These are phyloP conservation scores for Conopomorpha cramerella DNA, from an alignment of 1,140 invertebrate genomes.

Conservation along the genomic window DNA sequence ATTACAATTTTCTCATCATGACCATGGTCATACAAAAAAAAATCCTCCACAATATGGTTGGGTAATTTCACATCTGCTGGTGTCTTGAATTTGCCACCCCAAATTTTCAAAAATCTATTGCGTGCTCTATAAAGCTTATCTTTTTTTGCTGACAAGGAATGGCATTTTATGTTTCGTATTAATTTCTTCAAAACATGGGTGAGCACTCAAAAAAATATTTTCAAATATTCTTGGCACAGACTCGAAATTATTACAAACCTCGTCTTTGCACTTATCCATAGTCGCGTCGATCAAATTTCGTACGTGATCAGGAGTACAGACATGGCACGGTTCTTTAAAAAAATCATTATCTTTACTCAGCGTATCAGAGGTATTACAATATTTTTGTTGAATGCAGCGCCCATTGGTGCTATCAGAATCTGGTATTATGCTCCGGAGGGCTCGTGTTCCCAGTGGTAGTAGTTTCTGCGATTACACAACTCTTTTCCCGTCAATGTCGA, in stretches of 20 bases:
- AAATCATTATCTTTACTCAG: constrained; percentile 1
- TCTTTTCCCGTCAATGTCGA: too few relatives aligned
- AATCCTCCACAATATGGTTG: constrained; percentile 1
- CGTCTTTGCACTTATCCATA: constrained; percentile 4
- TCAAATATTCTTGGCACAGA: constrained; percentile 4
- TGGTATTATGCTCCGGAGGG: too few relatives aligned
- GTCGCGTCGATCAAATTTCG: constrained; percentile 2
- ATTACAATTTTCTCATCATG: constrained; percentile 5
- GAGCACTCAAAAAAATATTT: constrained; percentile 1
- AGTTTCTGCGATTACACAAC: too few relatives aligned
- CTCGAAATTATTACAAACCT: constrained; percentile 4
- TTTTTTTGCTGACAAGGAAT: constrained; percentile 1
- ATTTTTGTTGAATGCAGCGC: constrained; percentile 3
- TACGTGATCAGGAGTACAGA: constrained; percentile 1
- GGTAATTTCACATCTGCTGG: constrained; percentile 3
- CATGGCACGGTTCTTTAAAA: constrained; percentile 3
- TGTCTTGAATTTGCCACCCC: not conserved
- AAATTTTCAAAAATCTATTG: not conserved
- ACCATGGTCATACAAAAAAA: constrained; percentile 4
- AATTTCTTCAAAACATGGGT: constrained; percentile 1
- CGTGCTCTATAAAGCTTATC: constrained; percentile 2
- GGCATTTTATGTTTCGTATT: constrained; percentile 2
- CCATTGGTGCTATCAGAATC: constrained; percentile 2
- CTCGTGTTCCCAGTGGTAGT: too few relatives aligned
- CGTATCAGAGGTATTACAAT: constrained; percentile 4